Evolutionary conservation across 2,113 vertebrate genomes (phyloP).

Genomic region (Ascaphus truei): DNA sequence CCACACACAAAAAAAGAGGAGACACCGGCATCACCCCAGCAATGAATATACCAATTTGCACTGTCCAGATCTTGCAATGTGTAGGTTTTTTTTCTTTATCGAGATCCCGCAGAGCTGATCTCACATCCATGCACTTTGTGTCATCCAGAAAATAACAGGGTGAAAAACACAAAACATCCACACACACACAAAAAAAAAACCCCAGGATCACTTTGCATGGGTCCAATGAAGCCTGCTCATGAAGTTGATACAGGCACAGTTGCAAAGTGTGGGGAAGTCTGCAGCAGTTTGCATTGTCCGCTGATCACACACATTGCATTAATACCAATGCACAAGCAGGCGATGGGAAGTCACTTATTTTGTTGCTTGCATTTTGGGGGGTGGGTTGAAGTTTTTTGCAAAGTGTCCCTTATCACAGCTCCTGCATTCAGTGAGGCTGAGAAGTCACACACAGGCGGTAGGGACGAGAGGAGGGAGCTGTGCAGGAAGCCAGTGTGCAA

Average conservation of each 20-base stretch:
- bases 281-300: background rate
- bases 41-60: background rate
- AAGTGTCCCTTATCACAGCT: background rate
- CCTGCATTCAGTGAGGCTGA: too few relatives aligned
- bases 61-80: background rate
- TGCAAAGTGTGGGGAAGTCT: background rate
- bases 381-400: too few relatives aligned
- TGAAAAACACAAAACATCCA: too few relatives aligned
- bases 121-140: background rate
- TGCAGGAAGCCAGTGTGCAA: slow-evolving; percentile 22
- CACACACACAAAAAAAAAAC: too few relatives aligned
- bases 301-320: too few relatives aligned
- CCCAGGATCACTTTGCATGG: background rate
- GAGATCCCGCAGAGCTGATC: background rate
- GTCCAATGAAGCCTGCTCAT: background rate
- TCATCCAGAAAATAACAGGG: background rate
- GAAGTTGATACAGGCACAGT: background rate
- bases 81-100: background rate
- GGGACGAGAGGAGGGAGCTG: slow-evolving; percentile 39
- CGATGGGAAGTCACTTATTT: too few relatives aligned
- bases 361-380: too few relatives aligned
- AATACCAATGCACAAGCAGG: too few relatives aligned
- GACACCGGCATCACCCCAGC: too few relatives aligned
- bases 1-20: too few relatives aligned
- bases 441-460: background rate